A percentile compares a stretch with the other conserved stretches of the same genome.
These are phyloP conservation scores for Drosophila teissieri DNA, from an alignment of 1,140 invertebrate species.

Conservation along the genomic window DNA sequence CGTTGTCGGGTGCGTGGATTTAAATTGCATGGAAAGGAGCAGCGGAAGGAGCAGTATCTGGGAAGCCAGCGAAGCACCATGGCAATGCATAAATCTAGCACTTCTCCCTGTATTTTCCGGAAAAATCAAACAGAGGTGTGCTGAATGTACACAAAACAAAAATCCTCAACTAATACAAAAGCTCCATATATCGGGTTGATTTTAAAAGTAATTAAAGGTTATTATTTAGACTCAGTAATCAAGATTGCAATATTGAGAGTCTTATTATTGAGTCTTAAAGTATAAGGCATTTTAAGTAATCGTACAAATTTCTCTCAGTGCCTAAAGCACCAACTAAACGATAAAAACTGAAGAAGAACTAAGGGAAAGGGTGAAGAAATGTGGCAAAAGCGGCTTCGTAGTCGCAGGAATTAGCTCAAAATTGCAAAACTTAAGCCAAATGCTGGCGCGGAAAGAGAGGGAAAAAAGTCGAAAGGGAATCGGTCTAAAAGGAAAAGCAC, in stretches of 20 bases:
- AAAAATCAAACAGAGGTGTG: constrained; percentile 7
- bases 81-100: constrained; percentile 52
- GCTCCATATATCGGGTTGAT: no score
- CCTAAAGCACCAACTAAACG: constrained; percentile 24
- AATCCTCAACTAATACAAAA: neutral
- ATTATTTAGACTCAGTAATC: no score
- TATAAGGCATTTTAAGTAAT: no score
- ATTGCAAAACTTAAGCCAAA: constrained; percentile 74
- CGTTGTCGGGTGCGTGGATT: constrained; percentile 27
- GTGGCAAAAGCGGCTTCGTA: constrained; percentile 18
- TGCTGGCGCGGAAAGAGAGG: constrained; percentile 28
- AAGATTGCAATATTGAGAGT: no score
- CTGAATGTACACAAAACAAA: neutral
- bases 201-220: no score
- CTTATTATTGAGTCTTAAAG: no score
- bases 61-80: constrained; percentile 8
- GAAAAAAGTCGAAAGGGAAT: constrained; percentile 8
- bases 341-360: constrained; percentile 7
- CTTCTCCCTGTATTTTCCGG: constrained; percentile 4
- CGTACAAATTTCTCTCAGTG: neutral
- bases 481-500: constrained; percentile 2
- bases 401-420: constrained; percentile 73
- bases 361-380: constrained; percentile 3
- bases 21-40: constrained; percentile 34
- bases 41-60: neutral